A percentile compares a stretch with the other conserved stretches of the same genome.
These are phyloP conservation scores for Gavia stellata DNA, from an alignment of 2,113 vertebrate genomes.

Conservation along the genomic window DNA sequence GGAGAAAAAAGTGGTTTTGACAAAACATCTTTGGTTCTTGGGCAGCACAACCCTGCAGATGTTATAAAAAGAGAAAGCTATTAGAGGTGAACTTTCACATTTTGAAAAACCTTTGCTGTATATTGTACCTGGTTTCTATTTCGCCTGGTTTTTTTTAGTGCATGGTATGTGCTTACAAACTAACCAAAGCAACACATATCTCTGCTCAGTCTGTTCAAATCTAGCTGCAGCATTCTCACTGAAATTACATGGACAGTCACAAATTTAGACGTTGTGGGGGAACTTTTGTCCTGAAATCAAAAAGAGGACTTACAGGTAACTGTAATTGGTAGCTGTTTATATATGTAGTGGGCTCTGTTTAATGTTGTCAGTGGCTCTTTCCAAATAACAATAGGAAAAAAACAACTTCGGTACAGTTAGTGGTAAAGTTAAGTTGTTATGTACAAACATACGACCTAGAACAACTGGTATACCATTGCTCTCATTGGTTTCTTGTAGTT, in stretches of 20 bases:
- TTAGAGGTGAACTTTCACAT: background rate
- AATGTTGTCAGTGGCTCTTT: background rate
- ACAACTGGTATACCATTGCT: background rate
- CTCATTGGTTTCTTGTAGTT: background rate
- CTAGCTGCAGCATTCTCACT: background rate
- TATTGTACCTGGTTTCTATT: background rate
- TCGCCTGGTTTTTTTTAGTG: background rate
- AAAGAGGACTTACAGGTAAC: background rate
- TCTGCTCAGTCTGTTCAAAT: background rate
- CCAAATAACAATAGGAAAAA: background rate
- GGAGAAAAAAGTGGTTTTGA: background rate
- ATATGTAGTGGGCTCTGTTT: background rate
- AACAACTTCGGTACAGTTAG: accelerated
- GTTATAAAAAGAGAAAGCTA: background rate
- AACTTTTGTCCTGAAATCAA: background rate
- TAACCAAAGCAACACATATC: background rate
- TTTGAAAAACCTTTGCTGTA: background rate
- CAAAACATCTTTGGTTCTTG: background rate
- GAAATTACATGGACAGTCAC: background rate
- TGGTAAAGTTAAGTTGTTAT: background rate
- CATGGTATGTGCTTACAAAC: background rate
- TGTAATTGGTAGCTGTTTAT: background rate
- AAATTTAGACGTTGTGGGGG: background rate
- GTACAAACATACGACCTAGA: background rate
- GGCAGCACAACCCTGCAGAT: background rate